Evolutionary conservation across 2,888 invertebrate genomes (phyloP).

Genomic region (Orthosia gracilis): DNA sequence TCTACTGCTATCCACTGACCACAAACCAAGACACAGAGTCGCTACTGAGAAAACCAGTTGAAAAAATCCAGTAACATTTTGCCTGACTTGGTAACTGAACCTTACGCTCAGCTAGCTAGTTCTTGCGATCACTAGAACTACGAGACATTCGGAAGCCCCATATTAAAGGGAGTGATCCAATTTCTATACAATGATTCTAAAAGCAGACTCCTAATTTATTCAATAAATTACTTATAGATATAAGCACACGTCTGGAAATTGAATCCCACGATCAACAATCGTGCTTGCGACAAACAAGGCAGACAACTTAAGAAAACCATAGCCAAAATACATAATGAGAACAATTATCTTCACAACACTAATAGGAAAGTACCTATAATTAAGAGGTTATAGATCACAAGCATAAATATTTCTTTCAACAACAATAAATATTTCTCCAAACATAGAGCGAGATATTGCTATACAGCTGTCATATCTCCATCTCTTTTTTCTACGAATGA

Average conservation of each 20-base stretch:
- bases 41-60: too few species aligned
- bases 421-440: not conserved
- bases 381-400: slow-evolving; percentile 34
- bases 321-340: not conserved
- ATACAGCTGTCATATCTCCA: slow-evolving; percentile 1
- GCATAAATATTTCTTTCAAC: too few species aligned
- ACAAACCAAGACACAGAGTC: too few species aligned
- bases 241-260: not conserved
- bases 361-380: slow-evolving; percentile 29
- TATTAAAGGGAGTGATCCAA: too few species aligned
- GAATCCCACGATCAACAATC: not conserved
- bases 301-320: not conserved
- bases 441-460: slow-evolving; percentile 11
- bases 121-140: too few species aligned
- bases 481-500: slow-evolving; percentile 33
- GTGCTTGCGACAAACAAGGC: not conserved
- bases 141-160: not conserved
- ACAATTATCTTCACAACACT: slow-evolving; percentile 30
- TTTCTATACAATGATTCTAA: too few species aligned
- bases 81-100: too few species aligned
- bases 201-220: too few species aligned
- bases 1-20: too few species aligned
- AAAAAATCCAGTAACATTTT: too few species aligned
- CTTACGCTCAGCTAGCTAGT: too few species aligned
- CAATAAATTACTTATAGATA: too few species aligned